These are phyloP conservation scores for Sciurus vulgaris DNA, from an alignment of 2,797 vertebrate genomes.

Conservation along the genomic window DNA sequence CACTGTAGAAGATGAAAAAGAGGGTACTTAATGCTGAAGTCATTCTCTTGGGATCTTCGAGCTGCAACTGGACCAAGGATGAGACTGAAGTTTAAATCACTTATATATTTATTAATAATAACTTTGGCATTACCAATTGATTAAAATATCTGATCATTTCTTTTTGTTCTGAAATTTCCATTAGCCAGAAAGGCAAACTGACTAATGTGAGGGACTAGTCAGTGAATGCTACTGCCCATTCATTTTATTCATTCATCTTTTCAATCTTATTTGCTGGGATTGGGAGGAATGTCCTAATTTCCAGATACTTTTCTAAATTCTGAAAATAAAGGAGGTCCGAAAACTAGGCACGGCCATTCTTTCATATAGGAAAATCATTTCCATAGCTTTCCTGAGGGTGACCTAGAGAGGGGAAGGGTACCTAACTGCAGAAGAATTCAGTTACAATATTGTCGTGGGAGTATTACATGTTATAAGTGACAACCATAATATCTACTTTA, in stretches of 20 bases:
- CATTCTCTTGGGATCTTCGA: not conserved
- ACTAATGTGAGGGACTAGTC: not conserved
- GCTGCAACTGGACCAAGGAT: not conserved
- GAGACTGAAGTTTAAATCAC: not conserved
- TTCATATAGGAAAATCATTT: not conserved
- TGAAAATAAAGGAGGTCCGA: not conserved
- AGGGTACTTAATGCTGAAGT: not conserved
- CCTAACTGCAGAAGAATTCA: not conserved
- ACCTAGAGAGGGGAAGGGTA: not conserved
- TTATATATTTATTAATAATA: not conserved
- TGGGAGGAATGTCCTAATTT: not conserved
- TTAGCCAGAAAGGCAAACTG: not conserved
- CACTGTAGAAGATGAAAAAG: not conserved
- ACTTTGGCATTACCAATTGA: not conserved
- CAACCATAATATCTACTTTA: not conserved
- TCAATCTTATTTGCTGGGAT: not conserved
- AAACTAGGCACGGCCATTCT: not conserved
- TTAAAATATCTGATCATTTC: not conserved
- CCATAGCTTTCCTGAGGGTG: not conserved
- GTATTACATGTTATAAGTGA: not conserved
- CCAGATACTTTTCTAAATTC: not conserved
- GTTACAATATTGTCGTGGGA: not conserved
- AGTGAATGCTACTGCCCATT: not conserved
- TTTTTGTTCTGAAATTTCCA: constrained; percentile 14
- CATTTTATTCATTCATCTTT: not conserved